Evolutionary conservation across 2,113 vertebrate species (phyloP).

Genomic region (Cranoglanis bouderius): DNA sequence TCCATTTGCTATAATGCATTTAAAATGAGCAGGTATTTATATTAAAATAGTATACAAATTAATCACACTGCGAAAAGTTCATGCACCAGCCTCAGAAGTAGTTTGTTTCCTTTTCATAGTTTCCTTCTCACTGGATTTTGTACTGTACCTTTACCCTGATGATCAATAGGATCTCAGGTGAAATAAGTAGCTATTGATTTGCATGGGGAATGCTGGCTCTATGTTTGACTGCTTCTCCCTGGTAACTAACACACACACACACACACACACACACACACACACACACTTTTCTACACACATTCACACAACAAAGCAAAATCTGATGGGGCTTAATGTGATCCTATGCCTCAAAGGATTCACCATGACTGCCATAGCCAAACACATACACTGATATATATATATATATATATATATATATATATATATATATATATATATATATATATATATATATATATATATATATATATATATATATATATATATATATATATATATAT

Average conservation of each 20-base stretch:
- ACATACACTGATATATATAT: neutral
- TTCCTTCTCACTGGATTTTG: conserved; percentile 49
- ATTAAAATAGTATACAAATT: neutral
- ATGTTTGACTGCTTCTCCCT: conserved; percentile 16
- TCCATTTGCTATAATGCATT: neutral
- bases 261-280: neutral
- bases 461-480: too few species aligned
- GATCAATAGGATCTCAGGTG: conserved; percentile 57
- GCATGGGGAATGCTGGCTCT: conserved; percentile 35
- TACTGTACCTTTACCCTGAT: conserved; percentile 39
- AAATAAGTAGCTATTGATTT: conserved; percentile 64
- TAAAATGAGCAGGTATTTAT: neutral
- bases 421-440: too few species aligned
- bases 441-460: too few species aligned
- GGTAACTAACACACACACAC: neutral
- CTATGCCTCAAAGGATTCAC: conserved; percentile 17
- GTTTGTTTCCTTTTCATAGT: conserved; percentile 55
- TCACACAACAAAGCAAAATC: conserved; percentile 13
- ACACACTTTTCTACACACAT: neutral
- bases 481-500: too few species aligned
- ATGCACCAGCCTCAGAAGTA: conserved; percentile 32
- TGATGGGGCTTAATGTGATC: neutral
- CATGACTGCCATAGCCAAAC: neutral
- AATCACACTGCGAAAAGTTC: conserved; percentile 35
- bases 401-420: too few species aligned